These are phyloP conservation scores for Macaria notata DNA, from an alignment of 2,888 invertebrate genomes.

Conservation along the genomic window DNA sequence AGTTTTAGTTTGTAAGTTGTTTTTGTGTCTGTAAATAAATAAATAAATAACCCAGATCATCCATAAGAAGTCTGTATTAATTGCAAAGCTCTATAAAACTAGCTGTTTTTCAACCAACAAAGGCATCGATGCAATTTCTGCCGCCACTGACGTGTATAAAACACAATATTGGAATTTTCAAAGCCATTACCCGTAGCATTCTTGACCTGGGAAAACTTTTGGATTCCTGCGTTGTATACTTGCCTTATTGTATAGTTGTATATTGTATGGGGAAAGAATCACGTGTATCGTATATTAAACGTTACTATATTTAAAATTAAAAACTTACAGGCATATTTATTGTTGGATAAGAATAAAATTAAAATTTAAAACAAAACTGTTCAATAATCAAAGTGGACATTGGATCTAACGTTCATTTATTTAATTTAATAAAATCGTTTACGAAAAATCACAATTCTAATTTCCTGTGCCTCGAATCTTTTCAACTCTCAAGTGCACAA, in stretches of 20 bases:
- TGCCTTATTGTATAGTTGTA: neutral
- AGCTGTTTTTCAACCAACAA: conserved; percentile 25
- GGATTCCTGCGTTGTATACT: conserved; percentile 41
- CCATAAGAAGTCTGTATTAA: too few species aligned
- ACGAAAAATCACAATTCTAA: conserved; percentile 23
- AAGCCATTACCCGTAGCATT: conserved; percentile 50
- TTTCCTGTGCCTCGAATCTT: conserved; percentile 30
- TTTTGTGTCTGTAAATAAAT: too few species aligned
- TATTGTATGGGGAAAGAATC: conserved; percentile 3
- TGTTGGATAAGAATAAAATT: too few species aligned
- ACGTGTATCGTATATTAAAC: conserved; percentile 55
- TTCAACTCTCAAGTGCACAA: conserved; percentile 27
- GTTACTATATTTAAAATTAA: too few species aligned
- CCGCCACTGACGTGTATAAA: conserved; percentile 39
- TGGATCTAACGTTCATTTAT: too few species aligned
- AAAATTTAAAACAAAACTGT: too few species aligned
- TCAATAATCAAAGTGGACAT: too few species aligned
- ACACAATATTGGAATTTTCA: conserved; percentile 53
- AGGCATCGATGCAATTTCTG: conserved; percentile 28
- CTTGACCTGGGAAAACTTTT: conserved; percentile 45
- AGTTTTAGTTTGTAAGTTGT: too few species aligned
- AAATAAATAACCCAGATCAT: too few species aligned
- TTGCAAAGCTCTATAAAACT: too few species aligned
- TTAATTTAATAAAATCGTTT: conserved; percentile 29
- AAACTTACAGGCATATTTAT: too few species aligned